Evolutionary conservation across 2,888 invertebrate genomes (phyloP), one percentile per base, ranked within the genome.

Genomic region (Idaea straminata): DNA sequence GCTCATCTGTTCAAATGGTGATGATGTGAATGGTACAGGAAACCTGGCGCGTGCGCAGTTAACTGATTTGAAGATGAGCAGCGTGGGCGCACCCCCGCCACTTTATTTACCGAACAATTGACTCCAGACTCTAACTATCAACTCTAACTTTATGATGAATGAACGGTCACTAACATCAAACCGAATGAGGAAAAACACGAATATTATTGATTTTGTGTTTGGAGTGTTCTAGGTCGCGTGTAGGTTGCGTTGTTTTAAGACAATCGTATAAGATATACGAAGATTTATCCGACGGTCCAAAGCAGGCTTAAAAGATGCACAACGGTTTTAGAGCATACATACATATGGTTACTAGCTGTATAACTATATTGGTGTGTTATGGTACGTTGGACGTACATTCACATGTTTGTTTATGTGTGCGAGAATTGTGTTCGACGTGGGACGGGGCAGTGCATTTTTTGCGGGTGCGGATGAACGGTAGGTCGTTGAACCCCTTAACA

Each of bases 381-480:
- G 77, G 65, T 47, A 47, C 47, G 47, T 47, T 71, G 64, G 69
- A 80, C 79, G 77, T 80, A 81, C 75, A 79, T 73, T 81, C 80
- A 79, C 73, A 69, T 73, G 71, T 47, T 47, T 47, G 47, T 80
- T 73, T 72, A 79, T 78, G 75, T 86, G 88, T 87, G 87, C 85
- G 86, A 81, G 87, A 84, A 84, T 82, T 88, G 86, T 85, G 87
- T 88, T 89, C 83, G 82, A 85, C 87, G 92, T 91, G 91, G 91
- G 91, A 88, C 86, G 91, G 83, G 85, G 82, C 91, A 88, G 80
- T 92, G 91, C 91, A 92, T 91, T 92, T 92, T 92, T 92, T 91
- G 89, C 85, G 82, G 79, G 83, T 78, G 77, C 83, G 90, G 87
- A 91, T 88, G 90, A 89, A 87, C 87, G 85, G 82, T 76, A 83